Percentiles rank a stretch among this genome's conserved stretches.
These are phyloP conservation scores for Rhea pennata DNA, from an alignment of 2,113 vertebrate genomes.

Conservation along the genomic window DNA sequence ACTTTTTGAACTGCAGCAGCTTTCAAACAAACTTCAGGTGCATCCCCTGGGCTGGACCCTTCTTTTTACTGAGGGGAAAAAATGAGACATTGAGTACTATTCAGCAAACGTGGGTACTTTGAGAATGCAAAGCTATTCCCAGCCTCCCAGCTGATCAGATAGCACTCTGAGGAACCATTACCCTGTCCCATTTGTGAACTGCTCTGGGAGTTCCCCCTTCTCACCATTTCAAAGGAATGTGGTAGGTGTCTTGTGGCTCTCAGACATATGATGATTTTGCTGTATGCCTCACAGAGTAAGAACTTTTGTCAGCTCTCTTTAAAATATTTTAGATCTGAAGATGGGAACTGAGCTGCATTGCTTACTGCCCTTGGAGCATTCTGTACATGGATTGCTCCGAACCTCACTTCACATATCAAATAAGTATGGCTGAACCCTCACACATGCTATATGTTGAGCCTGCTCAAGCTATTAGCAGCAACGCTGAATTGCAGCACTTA, in stretches of 20 bases:
- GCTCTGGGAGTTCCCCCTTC: background rate
- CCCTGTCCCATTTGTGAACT: background rate
- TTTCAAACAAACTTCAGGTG: background rate
- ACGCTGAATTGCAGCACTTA: background rate
- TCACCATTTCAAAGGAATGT: background rate
- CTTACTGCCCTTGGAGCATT: background rate
- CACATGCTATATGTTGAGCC: background rate
- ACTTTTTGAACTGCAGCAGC: background rate
- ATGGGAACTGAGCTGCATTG: background rate
- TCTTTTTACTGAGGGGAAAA: background rate
- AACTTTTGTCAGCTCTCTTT: background rate
- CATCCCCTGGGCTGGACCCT: background rate
- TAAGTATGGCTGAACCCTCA: background rate
- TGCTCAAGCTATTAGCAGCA: background rate
- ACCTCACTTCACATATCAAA: background rate
- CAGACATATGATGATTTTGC: background rate
- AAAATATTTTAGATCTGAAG: background rate
- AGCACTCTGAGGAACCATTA: background rate
- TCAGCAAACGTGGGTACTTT: background rate
- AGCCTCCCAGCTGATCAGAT: background rate
- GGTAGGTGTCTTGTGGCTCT: background rate
- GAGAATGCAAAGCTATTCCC: background rate
- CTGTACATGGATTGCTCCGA: background rate
- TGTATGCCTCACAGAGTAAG: background rate
- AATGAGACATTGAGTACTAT: background rate